A percentile compares a stretch with the other conserved stretches of the same genome.
phyloP scores from a whole-genome alignment of 2,113 vertebrate genomes.

The Leucopsar rothschildi region DNA sequence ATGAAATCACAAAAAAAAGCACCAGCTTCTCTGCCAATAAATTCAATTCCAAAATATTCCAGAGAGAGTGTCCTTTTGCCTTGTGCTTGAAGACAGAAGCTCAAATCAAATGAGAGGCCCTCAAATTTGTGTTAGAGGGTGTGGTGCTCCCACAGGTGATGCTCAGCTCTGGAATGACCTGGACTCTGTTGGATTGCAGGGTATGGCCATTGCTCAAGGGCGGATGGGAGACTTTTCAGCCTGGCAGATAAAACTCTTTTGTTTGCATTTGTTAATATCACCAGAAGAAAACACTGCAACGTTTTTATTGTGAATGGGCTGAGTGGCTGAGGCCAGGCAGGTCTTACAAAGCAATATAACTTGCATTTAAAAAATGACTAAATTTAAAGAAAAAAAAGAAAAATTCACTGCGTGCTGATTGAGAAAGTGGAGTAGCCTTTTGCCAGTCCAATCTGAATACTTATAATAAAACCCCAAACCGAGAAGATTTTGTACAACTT shows the following conservation, averaged over 20 bases:
- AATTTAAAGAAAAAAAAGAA: neutral
- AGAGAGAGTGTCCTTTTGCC: neutral
- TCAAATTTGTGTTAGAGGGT: neutral
- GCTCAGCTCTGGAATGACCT: neutral
- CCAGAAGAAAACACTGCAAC: neutral
- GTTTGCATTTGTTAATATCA: neutral
- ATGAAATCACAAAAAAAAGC: neutral
- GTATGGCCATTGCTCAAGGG: neutral
- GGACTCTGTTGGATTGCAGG: neutral
- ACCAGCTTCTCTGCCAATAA: neutral
- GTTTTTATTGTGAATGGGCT: neutral
- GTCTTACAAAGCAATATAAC: neutral
- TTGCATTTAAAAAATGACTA: neutral
- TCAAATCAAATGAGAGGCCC: neutral
- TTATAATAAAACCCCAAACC: neutral
- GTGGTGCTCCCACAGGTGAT: neutral
- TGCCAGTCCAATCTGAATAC: neutral
- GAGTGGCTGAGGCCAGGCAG: neutral
- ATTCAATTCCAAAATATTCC: neutral
- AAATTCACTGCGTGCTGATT: neutral
- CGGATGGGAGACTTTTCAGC: neutral
- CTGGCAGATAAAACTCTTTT: neutral
- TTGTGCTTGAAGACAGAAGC: neutral
- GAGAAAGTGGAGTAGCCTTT: neutral
- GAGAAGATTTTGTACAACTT: neutral